Conservation (phyloP, 2,797 vertebrate genomes). For the Peromyscus eremicus region DNA sequence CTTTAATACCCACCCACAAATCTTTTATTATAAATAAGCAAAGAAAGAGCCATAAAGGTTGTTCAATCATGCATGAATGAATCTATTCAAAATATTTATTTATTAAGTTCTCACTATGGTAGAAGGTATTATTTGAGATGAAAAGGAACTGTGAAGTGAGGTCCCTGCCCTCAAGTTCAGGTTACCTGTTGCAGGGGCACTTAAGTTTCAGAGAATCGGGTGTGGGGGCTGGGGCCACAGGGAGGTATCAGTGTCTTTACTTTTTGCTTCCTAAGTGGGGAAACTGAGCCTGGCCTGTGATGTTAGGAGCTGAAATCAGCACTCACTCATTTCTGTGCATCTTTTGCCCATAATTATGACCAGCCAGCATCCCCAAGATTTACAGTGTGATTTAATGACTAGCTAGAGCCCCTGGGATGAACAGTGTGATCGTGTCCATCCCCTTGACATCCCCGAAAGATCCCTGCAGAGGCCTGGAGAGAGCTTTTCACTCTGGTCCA, state of each 20-base stretch:
- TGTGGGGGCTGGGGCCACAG: background rate
- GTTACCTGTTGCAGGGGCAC: background rate
- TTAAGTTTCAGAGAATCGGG: background rate
- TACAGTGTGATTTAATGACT: background rate
- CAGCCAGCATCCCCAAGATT: background rate
- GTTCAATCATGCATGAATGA: background rate
- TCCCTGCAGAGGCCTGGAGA: conserved; percentile 51
- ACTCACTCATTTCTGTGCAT: too few species aligned
- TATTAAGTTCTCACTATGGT: background rate
- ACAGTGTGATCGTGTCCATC: too few species aligned
- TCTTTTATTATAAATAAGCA: conserved; percentile 54
- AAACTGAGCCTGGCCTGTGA: background rate
- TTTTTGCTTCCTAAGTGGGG: background rate
- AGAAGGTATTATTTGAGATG: background rate
- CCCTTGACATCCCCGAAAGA: conserved; percentile 69
- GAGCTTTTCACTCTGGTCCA: conserved; percentile 16
- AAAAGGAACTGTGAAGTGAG: background rate
- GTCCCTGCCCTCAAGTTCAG: background rate
- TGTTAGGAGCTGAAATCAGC: background rate
- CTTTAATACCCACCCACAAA: background rate
- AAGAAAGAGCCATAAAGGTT: background rate
- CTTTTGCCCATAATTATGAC: too few species aligned
- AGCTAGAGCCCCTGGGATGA: background rate
- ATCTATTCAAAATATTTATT: conserved; percentile 58
- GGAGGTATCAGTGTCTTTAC: background rate